Evolutionary conservation across 2,113 vertebrate species (phyloP).

Genomic region (Oostethus manadensis): DNA sequence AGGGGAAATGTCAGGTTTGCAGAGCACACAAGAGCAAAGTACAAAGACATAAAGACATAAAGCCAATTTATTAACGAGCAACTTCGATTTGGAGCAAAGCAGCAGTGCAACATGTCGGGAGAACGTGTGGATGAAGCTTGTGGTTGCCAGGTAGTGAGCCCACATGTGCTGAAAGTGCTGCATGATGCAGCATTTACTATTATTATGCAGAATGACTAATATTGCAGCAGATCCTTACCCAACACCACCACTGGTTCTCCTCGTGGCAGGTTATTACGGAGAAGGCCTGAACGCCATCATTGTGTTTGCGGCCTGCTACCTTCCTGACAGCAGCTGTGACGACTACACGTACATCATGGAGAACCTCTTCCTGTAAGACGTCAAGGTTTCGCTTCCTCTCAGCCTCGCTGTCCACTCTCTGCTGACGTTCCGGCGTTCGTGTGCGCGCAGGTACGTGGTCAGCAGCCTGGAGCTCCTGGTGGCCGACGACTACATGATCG

Average conservation of each 20-base stretch:
- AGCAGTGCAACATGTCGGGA: too few species aligned
- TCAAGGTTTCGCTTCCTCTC: not conserved
- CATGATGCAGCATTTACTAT: not conserved
- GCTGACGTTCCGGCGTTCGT: not conserved
- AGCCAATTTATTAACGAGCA: too few species aligned
- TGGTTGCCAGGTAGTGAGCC: too few species aligned
- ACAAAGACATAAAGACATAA: too few species aligned
- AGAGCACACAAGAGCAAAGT: too few species aligned
- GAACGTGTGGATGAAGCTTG: too few species aligned
- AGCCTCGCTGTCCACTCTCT: not conserved
- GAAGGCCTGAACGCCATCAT: constrained; percentile 97
- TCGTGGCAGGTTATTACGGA: constrained; percentile 84
- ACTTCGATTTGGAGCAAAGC: too few species aligned
- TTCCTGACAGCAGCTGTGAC: constrained; percentile 87
- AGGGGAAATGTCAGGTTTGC: too few species aligned
- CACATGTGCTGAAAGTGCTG: too few species aligned
- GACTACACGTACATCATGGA: constrained; percentile 98
- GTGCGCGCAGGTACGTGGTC: constrained; percentile 85
- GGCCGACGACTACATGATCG: constrained; percentile 96
- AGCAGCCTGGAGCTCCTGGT: constrained; percentile 95
- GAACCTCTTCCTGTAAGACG: constrained; percentile 91
- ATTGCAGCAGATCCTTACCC: not conserved
- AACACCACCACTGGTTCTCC: not conserved
- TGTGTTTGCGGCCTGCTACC: constrained; percentile 90
- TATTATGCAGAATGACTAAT: not conserved